These are phyloP conservation scores for Ceratosolen fusciceps DNA, from an alignment of 1,140 invertebrate species.

Conservation along the genomic window DNA sequence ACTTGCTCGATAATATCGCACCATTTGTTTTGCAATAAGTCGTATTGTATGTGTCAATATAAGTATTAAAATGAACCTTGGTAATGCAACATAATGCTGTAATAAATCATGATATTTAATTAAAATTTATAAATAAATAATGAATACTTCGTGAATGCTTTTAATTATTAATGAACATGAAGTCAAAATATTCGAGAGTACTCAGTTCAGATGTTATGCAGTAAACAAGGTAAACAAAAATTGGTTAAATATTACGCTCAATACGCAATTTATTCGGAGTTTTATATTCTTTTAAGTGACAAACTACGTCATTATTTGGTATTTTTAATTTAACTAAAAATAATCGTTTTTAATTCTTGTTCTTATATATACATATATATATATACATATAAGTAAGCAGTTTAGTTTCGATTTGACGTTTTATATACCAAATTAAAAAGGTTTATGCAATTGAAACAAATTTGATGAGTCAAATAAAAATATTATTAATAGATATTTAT, in stretches of 20 bases:
- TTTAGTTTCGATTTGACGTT: too few relatives aligned
- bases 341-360: too few relatives aligned
- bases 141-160: not conserved
- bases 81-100: not conserved
- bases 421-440: too few relatives aligned
- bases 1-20: not conserved
- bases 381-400: too few relatives aligned
- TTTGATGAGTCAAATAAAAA: too few relatives aligned
- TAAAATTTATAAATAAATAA: slow-evolving; percentile 11
- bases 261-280: not conserved
- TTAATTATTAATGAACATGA: not conserved
- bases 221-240: not conserved
- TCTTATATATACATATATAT: too few relatives aligned
- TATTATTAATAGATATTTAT: too few relatives aligned
- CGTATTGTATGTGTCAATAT: not conserved
- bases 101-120: not conserved
- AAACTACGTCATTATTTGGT: too few relatives aligned
- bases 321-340: too few relatives aligned
- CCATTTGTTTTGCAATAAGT: not conserved
- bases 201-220: not conserved
- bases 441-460: too few relatives aligned
- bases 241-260: not conserved
- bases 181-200: not conserved
- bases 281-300: too few relatives aligned
- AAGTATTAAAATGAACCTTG: not conserved